Percentiles rank a stretch among this genome's conserved stretches.
phyloP scores from a whole-genome alignment of 23 tunicate species.

The Ciona savignyi region DNA sequence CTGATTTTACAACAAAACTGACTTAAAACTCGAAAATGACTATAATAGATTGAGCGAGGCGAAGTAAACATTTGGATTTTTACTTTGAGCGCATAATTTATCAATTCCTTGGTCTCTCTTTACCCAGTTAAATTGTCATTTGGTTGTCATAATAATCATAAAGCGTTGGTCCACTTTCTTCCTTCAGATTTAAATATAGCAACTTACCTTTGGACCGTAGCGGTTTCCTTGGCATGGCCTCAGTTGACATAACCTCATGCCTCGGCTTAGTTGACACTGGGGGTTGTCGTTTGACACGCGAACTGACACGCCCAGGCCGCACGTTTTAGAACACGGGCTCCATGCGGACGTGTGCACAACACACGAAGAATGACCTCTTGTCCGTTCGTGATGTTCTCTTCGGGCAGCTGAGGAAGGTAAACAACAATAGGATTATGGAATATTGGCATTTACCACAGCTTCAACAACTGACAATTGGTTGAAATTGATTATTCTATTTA shows the following conservation, averaged over 20 bases:
- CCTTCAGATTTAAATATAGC: neutral
- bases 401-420: conserved; percentile 10
- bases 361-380: neutral
- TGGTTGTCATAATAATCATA: no score
- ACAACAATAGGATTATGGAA: neutral
- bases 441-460: neutral
- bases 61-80: neutral
- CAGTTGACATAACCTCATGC: conserved; percentile 43
- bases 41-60: no score
- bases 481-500: no score
- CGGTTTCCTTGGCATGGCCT: conserved; percentile 46
- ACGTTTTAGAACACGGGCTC: conserved; percentile 71
- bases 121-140: no score
- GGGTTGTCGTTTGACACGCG: conserved; percentile 57
- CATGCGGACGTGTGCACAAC: conserved; percentile 34
- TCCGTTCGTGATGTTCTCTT: conserved; percentile 2
- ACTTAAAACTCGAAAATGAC: neutral
- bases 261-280: conserved; percentile 29
- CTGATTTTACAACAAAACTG: neutral
- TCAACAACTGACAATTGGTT: neutral
- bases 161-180: neutral
- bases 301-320: conserved; percentile 67
- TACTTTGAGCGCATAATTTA: neutral
- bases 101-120: no score
- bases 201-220: conserved; percentile 56